Base-by-base conservation (phyloP, 2,113 vertebrate species). In the Suncus etruscus region DNA sequence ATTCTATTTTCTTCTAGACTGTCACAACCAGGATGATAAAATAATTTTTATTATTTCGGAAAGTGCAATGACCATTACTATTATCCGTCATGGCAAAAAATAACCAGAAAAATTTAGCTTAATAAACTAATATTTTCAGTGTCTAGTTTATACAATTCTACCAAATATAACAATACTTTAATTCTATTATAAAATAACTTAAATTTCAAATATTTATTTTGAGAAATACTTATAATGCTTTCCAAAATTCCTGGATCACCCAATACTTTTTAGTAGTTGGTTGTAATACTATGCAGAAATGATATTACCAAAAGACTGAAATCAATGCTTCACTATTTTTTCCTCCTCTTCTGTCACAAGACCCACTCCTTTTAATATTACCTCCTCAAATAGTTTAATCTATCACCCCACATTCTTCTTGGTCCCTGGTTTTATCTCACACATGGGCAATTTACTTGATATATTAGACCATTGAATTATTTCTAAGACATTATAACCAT, bases 391-490 rank as follows among this genome's bases (percentile, higher is more conserved):
- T 50, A 50, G 48, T 58, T 47, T 92, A 89, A 91, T 95, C 31
- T 8, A 47, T 94, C 78, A 84, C 65, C 70, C 65, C 65, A 91
- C 32, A 79, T 61, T 65, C 66, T 77, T 8, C 68, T 85, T 31
- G 76, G 20, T 91, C 91, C 45, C 90, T 84, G 31, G 32, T 82
- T n/a, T 85, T 78, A 78, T 85, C 58, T 79, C 66, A 76, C 31
- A 91, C 85, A 91, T 18, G 69, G 85, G 39, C 90, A 82, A 78
- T 96, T 95, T 95, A 95, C 50, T 94, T 95, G 78, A 94, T 89
- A n/a, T 69, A 89, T 84, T 69, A 78, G 39, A 51, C 74, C 45
- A 58, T 94, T 94, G 20, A 15, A 29, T 58, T 84, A 74, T 87
- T 74, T 84, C n/a, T 87, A 79, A 79, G 69, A 29, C 22, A 72